A percentile compares a stretch with the other conserved stretches of the same genome.
phyloP scores from a whole-genome alignment of 2,888 invertebrate genomes.

The Agrotis exclamationis region DNA sequence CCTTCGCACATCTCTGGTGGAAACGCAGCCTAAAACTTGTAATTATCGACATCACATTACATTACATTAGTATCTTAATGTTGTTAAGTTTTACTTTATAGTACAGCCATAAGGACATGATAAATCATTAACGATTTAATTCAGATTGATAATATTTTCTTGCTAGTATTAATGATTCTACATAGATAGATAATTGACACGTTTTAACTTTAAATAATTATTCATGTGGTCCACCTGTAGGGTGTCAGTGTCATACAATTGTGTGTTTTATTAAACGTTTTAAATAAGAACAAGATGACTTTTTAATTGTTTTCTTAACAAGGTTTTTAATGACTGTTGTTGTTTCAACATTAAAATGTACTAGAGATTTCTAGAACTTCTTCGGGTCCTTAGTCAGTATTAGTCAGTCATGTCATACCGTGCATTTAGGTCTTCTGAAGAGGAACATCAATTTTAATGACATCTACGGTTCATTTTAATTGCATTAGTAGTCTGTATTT shows the following conservation, averaged over 20 bases:
- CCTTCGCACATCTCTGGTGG: too few relatives aligned
- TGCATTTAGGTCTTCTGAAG: too few relatives aligned
- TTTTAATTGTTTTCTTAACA: constrained; percentile 7
- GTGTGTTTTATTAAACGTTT: constrained; percentile 5
- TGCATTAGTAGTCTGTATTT: neutral
- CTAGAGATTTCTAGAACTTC: neutral
- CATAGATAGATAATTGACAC: neutral
- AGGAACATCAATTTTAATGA: too few relatives aligned
- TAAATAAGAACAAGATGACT: constrained; percentile 2
- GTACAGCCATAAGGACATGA: neutral
- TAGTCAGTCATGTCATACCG: too few relatives aligned
- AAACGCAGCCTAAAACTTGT: too few relatives aligned
- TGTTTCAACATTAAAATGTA: neutral
- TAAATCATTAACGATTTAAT: neutral
- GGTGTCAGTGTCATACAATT: too few relatives aligned
- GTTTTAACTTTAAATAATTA: neutral
- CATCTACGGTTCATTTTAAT: too few relatives aligned
- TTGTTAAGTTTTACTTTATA: constrained; percentile 7
- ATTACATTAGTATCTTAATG: neutral
- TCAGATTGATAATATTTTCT: neutral
- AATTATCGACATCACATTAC: neutral
- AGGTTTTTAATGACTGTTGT: constrained; percentile 18
- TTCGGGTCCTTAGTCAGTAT: neutral
- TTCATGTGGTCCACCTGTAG: too few relatives aligned
- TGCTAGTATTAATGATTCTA: neutral